Evolutionary conservation across 2,888 invertebrate genomes (phyloP).

Genomic region (Drosophila crucigera): DNA sequence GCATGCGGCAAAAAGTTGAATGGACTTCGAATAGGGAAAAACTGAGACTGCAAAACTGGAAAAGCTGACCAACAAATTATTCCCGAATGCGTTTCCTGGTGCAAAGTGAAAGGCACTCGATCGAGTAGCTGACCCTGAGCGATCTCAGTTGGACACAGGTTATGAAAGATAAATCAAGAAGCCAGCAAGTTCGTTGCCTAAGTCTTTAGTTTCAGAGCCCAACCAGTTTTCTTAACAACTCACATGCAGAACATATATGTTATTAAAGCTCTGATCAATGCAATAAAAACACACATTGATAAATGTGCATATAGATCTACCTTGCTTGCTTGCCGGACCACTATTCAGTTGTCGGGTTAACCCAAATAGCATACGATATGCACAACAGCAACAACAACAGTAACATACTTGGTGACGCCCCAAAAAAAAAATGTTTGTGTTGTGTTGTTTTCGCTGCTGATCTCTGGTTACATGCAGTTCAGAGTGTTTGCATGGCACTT

Average conservation of each 20-base stretch:
- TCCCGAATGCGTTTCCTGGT: conserved; percentile 64
- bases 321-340: conserved; percentile 46
- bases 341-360: conserved; percentile 59
- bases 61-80: conserved; percentile 26
- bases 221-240: conserved; percentile 42
- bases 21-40: conserved; percentile 52
- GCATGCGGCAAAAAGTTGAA: conserved; percentile 64
- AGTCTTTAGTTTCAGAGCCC: conserved; percentile 53
- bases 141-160: conserved; percentile 23
- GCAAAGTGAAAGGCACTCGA: conserved; percentile 66
- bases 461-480: conserved; percentile 50
- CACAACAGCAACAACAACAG: conserved; percentile 42
- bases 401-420: conserved; percentile 41
- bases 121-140: conserved; percentile 66
- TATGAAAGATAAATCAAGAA: conserved; percentile 63
- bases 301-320: conserved; percentile 57
- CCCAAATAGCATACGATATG: conserved; percentile 53
- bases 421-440: conserved; percentile 20
- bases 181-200: conserved; percentile 63
- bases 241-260: conserved; percentile 21
- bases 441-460: conserved; percentile 32
- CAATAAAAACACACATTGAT: conserved; percentile 34
- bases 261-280: conserved; percentile 29
- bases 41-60: conserved; percentile 3
- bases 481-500: conserved; percentile 62